Evolutionary conservation across 2,113 vertebrate species (phyloP), one percentile per base, ranked within the genome.

Genomic region (Leptodactylus fuscus): DNA sequence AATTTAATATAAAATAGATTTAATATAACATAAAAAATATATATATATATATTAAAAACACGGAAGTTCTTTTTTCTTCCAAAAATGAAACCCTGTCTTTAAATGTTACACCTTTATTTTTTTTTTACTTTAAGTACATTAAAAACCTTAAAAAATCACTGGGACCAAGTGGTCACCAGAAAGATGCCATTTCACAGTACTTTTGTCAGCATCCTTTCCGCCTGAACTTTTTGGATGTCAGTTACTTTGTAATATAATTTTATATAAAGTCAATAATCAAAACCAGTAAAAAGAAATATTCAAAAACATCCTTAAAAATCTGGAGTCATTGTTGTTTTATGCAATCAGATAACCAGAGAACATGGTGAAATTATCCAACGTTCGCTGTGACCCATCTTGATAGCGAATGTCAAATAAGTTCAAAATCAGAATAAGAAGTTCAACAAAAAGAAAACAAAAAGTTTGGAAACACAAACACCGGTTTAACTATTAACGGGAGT

Each of bases 181-280:
- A n/a, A n/a, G n/a, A n/a, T n/a, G n/a, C n/a, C n/a, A n/a, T n/a
- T n/a, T n/a, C n/a, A n/a, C n/a, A n/a, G n/a, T n/a, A n/a, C n/a
- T n/a, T n/a, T n/a, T n/a, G n/a, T n/a, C n/a, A n/a, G n/a, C n/a
- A n/a, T n/a, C n/a, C n/a, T n/a, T n/a, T n/a, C n/a, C n/a, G n/a
- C n/a, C n/a, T n/a, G n/a, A 74, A 48, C 46, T 27, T 41, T 24
- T 22, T 27, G 41, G 71, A 46, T 48, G 41, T 18, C 71, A 27
- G 71, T 48, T 1, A 16, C 44, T 74, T 74, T 74, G 18, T 74
- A 48, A 46, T 27, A 74, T 27, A 2, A n/a, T 73, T 74, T 48
- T 15, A 48, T 27, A 15, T 24, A 74, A 46, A 74, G 44, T 48
- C 71, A 46, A 74, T 74, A 74, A 46, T 48, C 41, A 74, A 46